phyloP scores from a whole-genome alignment of 2,797 vertebrate species.

The Poeciliopsis presidionis region DNA sequence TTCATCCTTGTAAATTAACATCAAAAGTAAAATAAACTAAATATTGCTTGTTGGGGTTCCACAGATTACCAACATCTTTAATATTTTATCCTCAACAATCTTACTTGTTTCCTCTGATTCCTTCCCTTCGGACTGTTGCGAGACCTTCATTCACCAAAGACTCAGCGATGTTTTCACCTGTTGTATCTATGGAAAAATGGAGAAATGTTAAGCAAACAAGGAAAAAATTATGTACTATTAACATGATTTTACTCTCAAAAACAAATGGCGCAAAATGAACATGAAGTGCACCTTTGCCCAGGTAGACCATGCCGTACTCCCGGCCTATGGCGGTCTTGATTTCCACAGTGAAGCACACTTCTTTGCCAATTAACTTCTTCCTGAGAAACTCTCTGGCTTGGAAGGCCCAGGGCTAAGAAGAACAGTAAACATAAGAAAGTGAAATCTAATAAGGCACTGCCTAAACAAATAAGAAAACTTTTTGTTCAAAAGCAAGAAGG shows the following conservation, averaged over 20 bases:
- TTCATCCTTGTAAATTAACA: neutral
- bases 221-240: neutral
- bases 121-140: slow-evolving; percentile 91
- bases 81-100: slow-evolving; percentile 23
- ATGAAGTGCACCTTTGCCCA: slow-evolving; percentile 85
- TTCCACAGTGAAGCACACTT: slow-evolving; percentile 97
- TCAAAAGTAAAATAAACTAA: neutral
- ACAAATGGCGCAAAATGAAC: neutral
- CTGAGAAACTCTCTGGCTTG: slow-evolving; percentile 95
- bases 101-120: slow-evolving; percentile 89
- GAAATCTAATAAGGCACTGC: neutral
- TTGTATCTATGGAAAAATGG: slow-evolving; percentile 81
- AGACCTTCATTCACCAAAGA: slow-evolving; percentile 91
- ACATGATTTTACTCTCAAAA: neutral
- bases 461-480: neutral
- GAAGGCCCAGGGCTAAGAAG: slow-evolving; percentile 91
- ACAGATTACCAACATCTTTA: no score
- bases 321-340: slow-evolving; percentile 90
- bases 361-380: slow-evolving; percentile 98
- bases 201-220: neutral
- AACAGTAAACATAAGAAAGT: neutral
- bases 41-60: no score
- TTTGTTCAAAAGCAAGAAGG: neutral
- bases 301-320: slow-evolving; percentile 95
- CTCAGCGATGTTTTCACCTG: slow-evolving; percentile 94